Conservation (phyloP, 2,797 vertebrate species). For the Alectoris magna region DNA sequence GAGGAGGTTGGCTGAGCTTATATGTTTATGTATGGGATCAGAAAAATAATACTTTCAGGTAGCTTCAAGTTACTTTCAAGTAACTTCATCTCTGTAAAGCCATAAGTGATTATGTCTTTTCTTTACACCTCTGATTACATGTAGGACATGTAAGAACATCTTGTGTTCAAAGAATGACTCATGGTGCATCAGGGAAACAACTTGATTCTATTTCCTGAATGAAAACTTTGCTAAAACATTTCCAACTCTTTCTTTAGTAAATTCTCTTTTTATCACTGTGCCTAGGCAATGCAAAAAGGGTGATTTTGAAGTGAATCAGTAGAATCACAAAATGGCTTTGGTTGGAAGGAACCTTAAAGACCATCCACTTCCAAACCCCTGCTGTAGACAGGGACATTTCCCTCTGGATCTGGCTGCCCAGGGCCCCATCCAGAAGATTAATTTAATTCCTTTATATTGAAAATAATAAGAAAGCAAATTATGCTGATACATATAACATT, state of each 20-base stretch:
- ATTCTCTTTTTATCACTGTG: neutral
- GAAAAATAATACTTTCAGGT: neutral
- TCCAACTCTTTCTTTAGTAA: neutral
- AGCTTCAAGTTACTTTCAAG: neutral
- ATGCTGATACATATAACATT: neutral
- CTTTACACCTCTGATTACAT: neutral
- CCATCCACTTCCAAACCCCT: too few relatives aligned
- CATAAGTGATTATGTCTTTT: neutral
- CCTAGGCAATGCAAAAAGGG: neutral
- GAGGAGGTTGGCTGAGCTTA: neutral
- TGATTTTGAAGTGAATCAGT: neutral
- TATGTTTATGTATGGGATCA: neutral
- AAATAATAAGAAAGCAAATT: neutral
- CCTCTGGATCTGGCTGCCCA: too few relatives aligned
- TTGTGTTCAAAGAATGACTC: neutral
- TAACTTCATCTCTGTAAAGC: neutral
- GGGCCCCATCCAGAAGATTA: neutral
- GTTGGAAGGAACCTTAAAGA: too few relatives aligned
- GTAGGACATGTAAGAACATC: neutral
- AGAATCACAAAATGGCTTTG: too few relatives aligned
- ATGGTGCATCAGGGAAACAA: neutral
- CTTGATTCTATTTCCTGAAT: neutral
- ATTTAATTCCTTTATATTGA: neutral
- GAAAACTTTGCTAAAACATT: neutral
- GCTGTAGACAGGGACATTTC: too few relatives aligned